Conservation (phyloP, 2,888 invertebrate genomes). For the Chromoteleia sp. region DNA sequence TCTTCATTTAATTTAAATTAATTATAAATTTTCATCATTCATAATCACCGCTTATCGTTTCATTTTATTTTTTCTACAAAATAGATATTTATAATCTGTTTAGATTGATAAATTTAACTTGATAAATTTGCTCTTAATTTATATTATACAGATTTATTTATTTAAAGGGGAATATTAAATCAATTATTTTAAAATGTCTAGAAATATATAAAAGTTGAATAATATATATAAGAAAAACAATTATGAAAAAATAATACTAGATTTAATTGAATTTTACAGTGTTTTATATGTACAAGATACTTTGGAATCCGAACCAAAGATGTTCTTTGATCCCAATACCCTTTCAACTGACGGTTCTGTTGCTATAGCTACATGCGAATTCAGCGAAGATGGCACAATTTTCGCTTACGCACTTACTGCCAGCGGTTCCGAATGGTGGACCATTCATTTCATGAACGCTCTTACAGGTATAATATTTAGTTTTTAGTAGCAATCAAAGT, state of each 20-base stretch:
- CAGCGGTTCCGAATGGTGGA: conserved; percentile 98
- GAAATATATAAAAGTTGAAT: too few relatives aligned
- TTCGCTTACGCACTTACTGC: conserved; percentile 96
- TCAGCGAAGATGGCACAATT: conserved; percentile 95
- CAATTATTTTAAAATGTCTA: too few relatives aligned
- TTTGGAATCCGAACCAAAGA: conserved; percentile 90
- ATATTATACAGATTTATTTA: too few relatives aligned
- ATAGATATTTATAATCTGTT: too few relatives aligned
- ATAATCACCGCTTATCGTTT: conserved; percentile 30
- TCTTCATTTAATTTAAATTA: conserved; percentile 37
- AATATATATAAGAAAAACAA: too few relatives aligned
- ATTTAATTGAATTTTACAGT: too few relatives aligned
- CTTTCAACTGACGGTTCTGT: conserved; percentile 96
- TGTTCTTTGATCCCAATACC: conserved; percentile 98
- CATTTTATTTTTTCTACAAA: conserved; percentile 2
- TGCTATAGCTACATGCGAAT: conserved; percentile 90
- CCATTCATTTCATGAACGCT: conserved; percentile 93
- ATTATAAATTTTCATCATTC: conserved; percentile 35
- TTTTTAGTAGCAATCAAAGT: too few relatives aligned
- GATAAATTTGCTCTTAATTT: too few relatives aligned
- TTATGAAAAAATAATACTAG: too few relatives aligned
- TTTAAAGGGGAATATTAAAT: too few relatives aligned
- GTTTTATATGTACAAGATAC: conserved; percentile 95
- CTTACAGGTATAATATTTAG: conserved; percentile 89
- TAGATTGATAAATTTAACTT: too few relatives aligned